Base-by-base conservation (phyloP, 2,113 vertebrate genomes). In the Pomatostomus ruficeps region DNA sequence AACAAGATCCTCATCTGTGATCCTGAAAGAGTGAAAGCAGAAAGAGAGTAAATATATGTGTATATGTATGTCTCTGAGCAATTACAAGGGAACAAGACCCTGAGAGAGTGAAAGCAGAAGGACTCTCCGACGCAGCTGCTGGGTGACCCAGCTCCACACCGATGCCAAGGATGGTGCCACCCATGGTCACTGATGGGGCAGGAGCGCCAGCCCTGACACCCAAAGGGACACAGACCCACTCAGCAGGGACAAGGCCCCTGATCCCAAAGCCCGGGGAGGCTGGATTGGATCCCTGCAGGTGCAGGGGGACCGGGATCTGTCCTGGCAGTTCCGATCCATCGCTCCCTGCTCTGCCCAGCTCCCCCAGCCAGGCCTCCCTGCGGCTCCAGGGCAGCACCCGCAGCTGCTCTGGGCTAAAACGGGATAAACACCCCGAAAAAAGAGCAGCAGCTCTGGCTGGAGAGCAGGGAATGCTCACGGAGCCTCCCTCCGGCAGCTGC, bases 401-500 rank as follows among this genome's bases (percentile, higher is more conserved):
- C 92, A 94, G 95, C 94, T 96, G 88, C 66, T 71, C 28, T 0
- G 2, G 85, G 83, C 62, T 85, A 46, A 68, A 81, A 85, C 3
- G 19, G 45, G 71, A 88, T 65, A 61, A 88, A 62, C 6, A 42
- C 8, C 68, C 75, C 29, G 48, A 29, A 78, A 79, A 90, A 88
- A 24, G 61, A 85, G 26, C 20, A 55, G 62, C 6, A 2, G 54
- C 86, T 65, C 57, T 48, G 90, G n/a, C 74, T 43, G 72, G 19
- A 48, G 49, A 91, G 67, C 2, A 0, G 21, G 38, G 59, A 80
- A 63, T 45, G 75, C 84, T 87, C 91, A 11, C 18, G 2, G 51
- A 74, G 74, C 68, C 81, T 46, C 73, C 68, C 81, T 46, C 73
- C 7, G 0, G 89, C 96, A 91, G 95, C 93, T 91, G 94, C 78